Base-by-base conservation (phyloP, 1,140 invertebrate genomes). In the Mercenaria mercenaria region DNA sequence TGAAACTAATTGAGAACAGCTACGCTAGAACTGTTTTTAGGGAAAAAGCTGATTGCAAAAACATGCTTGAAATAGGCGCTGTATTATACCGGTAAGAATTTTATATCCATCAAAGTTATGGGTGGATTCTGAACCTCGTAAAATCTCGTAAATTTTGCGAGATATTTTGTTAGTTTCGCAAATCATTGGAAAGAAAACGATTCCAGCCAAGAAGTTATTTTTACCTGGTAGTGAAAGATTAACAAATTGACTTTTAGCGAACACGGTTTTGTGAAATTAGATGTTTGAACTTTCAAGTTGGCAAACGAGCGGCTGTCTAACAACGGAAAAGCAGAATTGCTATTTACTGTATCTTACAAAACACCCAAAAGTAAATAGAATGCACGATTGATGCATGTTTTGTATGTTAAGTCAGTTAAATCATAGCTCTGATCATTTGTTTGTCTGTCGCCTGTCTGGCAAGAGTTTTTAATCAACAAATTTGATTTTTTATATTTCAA, bases 121-220 rank as follows among this genome's bases (percentile, higher is more conserved):
- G 61, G 34, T 26, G 37, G 34, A 39, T 37, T 72, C 67, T 37
- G 10, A 39, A 72, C 10, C 15, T 29, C n/a, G 2, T 23, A 2
- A n/a, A 41, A 39, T 8, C 34, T 72, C 67, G 67, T 72, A 72
- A 72, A 72, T 39, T 72, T 72, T 72, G 20, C 34, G 6, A 18
- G 34, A 39, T 72, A 72, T 72, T 72, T 34, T 32, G 39, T 72
- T 72, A 72, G 67, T 72, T 72, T 72, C 67, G 67, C 67, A 72
- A 72, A 72, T 72, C 67, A 72, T 37, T 72, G 67, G 37, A 37
- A 39, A 26, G 29, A 72, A 72, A 39, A 39, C 15, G 67, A 41
- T 72, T 72, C 34, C 29, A 8, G n/a, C 11, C 34, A 39, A 41
- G 23, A 6, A 23, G 29, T 23, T 26, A 2, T 72, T 72, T 72